These are phyloP conservation scores for Neocloeon triangulifer DNA, from an alignment of 1,140 invertebrate genomes.

Conservation along the genomic window DNA sequence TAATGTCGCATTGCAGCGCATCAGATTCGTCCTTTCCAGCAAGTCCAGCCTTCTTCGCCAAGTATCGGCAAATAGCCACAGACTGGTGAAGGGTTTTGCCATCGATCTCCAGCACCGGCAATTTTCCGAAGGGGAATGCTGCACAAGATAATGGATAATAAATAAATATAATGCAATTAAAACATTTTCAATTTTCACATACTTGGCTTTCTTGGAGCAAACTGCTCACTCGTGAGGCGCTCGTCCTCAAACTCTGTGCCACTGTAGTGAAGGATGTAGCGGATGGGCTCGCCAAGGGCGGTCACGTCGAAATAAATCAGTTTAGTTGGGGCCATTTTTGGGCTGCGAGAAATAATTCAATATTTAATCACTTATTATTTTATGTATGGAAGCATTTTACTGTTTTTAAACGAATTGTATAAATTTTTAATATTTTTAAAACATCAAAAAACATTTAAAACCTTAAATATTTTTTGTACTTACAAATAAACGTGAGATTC, in stretches of 20 bases:
- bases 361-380: neutral
- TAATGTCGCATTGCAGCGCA: slow-evolving; percentile 31
- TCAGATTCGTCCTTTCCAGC: slow-evolving; percentile 35
- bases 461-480: no score
- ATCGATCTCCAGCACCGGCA: slow-evolving; percentile 42
- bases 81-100: slow-evolving; percentile 36
- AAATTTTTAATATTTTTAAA: no score
- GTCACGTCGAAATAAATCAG: slow-evolving; percentile 20
- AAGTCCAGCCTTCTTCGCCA: slow-evolving; percentile 32
- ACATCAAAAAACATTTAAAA: no score
- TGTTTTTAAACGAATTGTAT: no score
- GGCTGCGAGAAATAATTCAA: no score
- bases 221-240: slow-evolving; percentile 25
- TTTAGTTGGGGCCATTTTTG: slow-evolving; percentile 10
- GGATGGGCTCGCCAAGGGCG: slow-evolving; percentile 23
- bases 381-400: no score
- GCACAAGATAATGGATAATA: no score
- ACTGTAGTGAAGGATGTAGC: slow-evolving; percentile 29
- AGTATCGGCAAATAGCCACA: slow-evolving; percentile 35
- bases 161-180: neutral
- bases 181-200: slow-evolving; percentile 12
- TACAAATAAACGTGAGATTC: no score
- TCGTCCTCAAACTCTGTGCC: slow-evolving; percentile 36
- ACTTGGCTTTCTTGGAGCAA: slow-evolving; percentile 28
- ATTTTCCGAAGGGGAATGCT: slow-evolving; percentile 34